Evolutionary conservation across 2,113 vertebrate species (phyloP).

Genomic region (Phylloscopus trochilus): DNA sequence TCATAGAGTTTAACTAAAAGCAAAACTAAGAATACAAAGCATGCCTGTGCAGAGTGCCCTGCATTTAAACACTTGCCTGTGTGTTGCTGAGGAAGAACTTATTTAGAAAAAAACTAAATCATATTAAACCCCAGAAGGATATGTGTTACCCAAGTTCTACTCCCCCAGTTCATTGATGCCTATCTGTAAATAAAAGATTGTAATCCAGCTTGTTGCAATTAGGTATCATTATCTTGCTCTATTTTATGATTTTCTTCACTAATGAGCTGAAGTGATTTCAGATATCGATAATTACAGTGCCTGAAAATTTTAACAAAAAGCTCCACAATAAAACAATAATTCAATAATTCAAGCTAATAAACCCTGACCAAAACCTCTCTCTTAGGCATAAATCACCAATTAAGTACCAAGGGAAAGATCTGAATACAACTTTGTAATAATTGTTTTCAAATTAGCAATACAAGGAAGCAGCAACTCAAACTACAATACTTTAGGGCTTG

Average conservation of each 20-base stretch:
- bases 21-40: neutral
- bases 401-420: neutral
- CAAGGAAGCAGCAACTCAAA: neutral
- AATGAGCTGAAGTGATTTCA: neutral
- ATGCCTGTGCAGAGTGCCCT: neutral
- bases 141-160: neutral
- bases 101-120: neutral
- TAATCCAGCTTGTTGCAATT: neutral
- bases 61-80: neutral
- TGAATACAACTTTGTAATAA: neutral
- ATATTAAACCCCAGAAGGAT: neutral
- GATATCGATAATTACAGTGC: neutral
- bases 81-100: neutral
- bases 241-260: neutral
- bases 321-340: neutral
- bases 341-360: neutral
- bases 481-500: neutral
- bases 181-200: neutral
- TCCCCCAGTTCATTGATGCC: neutral
- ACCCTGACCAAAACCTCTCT: neutral
- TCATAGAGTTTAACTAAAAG: neutral
- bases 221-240: neutral
- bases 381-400: neutral
- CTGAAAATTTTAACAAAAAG: neutral
- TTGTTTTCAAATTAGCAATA: neutral